Evolutionary conservation across 2,888 invertebrate species (phyloP).

Genomic region (Agonum fuliginosum): DNA sequence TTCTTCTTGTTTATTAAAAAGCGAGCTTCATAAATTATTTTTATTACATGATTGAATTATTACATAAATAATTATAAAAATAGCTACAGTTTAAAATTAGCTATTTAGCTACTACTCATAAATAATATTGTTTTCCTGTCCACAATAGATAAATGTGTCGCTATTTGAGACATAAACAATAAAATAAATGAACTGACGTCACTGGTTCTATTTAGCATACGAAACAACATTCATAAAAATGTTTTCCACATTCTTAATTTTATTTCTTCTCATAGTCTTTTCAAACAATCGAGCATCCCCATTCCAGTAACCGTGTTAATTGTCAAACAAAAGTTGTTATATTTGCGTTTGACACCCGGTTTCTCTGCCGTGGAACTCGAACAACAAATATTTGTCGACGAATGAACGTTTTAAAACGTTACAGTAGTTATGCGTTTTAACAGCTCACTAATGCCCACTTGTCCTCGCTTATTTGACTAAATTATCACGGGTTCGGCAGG

Average conservation of each 20-base stretch:
- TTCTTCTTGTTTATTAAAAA: no score
- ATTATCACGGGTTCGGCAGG: constrained; percentile 38
- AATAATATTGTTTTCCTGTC: no score
- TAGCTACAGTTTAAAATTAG: no score
- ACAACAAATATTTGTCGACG: constrained; percentile 43
- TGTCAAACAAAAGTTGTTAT: constrained; percentile 37
- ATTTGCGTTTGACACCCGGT: constrained; percentile 33
- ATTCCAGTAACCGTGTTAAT: constrained; percentile 21
- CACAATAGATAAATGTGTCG: no score
- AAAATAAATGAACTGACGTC: constrained; percentile 17
- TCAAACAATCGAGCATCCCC: background rate
- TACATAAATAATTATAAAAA: no score
- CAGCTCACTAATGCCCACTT: constrained; percentile 50
- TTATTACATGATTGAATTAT: no score
- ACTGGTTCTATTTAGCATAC: constrained; percentile 25
- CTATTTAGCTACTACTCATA: no score
- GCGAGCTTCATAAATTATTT: no score
- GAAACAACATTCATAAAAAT: constrained; percentile 11
- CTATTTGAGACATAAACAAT: no score
- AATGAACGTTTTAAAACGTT: constrained; percentile 35
- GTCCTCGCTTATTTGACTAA: constrained; percentile 53
- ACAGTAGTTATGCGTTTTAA: constrained; percentile 52
- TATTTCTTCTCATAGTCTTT: background rate
- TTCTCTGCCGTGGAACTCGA: constrained; percentile 26
- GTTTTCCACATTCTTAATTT: background rate